Evolutionary conservation across 2,797 vertebrate genomes (phyloP).

Genomic region (Adelosebastes latens): DNA sequence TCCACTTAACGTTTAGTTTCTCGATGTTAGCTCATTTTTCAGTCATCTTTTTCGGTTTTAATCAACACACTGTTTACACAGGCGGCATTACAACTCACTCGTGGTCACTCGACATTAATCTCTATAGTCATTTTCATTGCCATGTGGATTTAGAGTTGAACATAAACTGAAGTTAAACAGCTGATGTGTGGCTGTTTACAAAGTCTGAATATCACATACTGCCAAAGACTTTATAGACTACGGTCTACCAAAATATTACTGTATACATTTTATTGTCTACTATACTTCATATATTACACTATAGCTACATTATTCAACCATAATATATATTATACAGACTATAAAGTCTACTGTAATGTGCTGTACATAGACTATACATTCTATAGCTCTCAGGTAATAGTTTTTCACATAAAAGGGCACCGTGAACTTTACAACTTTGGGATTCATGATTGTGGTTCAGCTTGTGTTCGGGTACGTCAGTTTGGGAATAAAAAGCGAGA

Average conservation of each 20-base stretch:
- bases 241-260: constrained; percentile 41
- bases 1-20: no score
- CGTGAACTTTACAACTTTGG: constrained; percentile 48
- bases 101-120: no score
- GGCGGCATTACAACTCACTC: no score
- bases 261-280: constrained; percentile 44
- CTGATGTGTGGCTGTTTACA: constrained; percentile 37
- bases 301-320: constrained; percentile 65
- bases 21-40: no score
- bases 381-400: constrained; percentile 10
- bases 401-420: constrained; percentile 1
- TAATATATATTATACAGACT: constrained; percentile 65
- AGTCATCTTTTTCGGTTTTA: no score
- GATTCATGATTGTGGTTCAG: constrained; percentile 36
- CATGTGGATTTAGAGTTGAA: neutral
- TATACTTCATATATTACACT: constrained; percentile 59
- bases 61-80: no score
- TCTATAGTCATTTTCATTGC: no score
- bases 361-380: constrained; percentile 54
- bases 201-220: constrained; percentile 37
- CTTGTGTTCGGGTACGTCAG: constrained; percentile 15
- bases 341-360: constrained; percentile 56
- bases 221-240: constrained; percentile 37
- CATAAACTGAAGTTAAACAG: neutral
- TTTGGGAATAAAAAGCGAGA: neutral